Base-by-base conservation (phyloP, 2,888 invertebrate species). In the Pseudoips prasinana region DNA sequence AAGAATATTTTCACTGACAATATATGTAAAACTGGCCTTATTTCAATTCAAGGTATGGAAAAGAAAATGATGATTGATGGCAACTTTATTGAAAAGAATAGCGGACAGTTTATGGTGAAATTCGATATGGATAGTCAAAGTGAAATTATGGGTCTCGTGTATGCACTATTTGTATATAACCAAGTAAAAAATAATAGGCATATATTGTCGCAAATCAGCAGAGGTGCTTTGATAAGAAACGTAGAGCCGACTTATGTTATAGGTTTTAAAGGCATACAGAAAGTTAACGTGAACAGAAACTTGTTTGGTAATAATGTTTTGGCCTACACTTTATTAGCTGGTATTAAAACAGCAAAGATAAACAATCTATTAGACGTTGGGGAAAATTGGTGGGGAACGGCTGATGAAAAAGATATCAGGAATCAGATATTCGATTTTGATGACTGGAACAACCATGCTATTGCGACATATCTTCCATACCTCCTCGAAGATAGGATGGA, bases 391-490 rank as follows among this genome's bases (percentile, higher is more conserved):
- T 99, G 99, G 99, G 99, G 98, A 7, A 94, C 94, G 1, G 85
- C 88, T 0, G 91, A 94, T 33, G 92, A 95, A 30, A 85, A 82
- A 3, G 90, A 91, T 33, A 99, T 99, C 32, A 92, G 92, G 54
- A 90, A 92, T 29, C 91, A 93, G 66, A 98, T 99, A 61, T 98
- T 99, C 71, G 99, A 99, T 81, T 98, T 99, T 78, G 98, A 99
- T 73, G 98, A 99, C 73, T 99, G 99, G 99, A 99, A 99, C 73
- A 96, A 97, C 76, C 98, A 97, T 73, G 98, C 98, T 0, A 92
- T 98, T 30, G 98, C 98, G 0, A 91, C 94, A 7, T 99, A 94
- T 75, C 91, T 94, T 33, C 99, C 99, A 0, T 99, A 93, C 74
- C 90, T 98, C 36, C 91, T 94, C 0, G 93, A 93, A 66, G 93